Evolutionary conservation across 2,113 vertebrate species (phyloP), one percentile per base, ranked within the genome.

Genomic region (Mormyrus lacerda): DNA sequence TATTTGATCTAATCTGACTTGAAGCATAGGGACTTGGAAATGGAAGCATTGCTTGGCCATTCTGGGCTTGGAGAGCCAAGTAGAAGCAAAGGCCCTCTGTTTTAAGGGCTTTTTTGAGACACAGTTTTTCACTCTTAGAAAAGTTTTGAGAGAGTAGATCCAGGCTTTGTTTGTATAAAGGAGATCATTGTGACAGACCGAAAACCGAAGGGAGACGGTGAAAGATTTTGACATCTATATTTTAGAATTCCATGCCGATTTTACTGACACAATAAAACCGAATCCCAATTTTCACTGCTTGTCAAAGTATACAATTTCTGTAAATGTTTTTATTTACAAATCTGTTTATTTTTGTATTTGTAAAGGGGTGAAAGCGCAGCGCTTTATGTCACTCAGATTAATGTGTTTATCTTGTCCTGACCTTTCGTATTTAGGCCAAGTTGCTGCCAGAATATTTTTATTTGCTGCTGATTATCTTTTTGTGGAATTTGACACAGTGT

Each of bases 151-250:
- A 3, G 24, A 85, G 48, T 47, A 82, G 50, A 89, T 24, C n/a
- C 17, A 45, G 73, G 1, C n/a, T 89, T 89, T 39, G 19, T 83
- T 44, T 83, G 19, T 44, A 79, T 53, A 39, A 89, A 58, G 53
- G n/a, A 45, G 79, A 85, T 35, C 31, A 45, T 84, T 85, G 76
- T 48, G 65, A 89, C 24, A 50, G 61, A 51, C 65, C 17, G 45
- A 69, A 50, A 88, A 45, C 73, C 9, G 3, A 65, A 55, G 44
- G 58, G 69, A 69, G 87, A 44, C 0, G 15, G 50, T 83, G n/a
- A 83, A 89, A 53, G 87, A 45, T 79, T 89, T 89, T 89, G 88
- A 89, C 69, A 82, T 89, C 88, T 42, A 53, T 50, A 89, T 84
- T 61, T 84, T 51, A 19, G 85, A 85, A 87, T 55, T 87, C 85